Percentiles rank a stretch among this genome's conserved stretches.
phyloP scores from a whole-genome alignment of 2,797 vertebrate genomes.

The Corythornis leucogaster region DNA sequence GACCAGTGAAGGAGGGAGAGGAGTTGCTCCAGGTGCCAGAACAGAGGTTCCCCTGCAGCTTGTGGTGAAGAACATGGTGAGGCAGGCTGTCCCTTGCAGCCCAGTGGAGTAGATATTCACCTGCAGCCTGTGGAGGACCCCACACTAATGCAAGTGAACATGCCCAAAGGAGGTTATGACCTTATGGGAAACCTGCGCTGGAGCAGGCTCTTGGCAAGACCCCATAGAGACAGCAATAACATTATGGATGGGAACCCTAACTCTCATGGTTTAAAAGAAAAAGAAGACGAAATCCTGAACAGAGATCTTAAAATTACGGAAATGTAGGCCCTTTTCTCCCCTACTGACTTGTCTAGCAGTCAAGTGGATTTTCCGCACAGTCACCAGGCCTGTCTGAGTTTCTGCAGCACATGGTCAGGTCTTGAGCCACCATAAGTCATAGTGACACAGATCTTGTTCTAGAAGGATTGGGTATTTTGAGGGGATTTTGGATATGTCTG shows the following conservation, averaged over 20 bases:
- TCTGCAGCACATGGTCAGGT: fast-evolving
- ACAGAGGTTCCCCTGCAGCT: not conserved
- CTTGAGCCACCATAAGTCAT: not conserved
- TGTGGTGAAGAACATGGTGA: not conserved
- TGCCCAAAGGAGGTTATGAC: not conserved
- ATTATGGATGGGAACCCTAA: not conserved
- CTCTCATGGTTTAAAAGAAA: not conserved
- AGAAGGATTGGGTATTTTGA: not conserved
- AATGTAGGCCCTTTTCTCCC: not conserved
- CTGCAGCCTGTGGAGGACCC: not conserved
- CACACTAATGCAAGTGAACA: not conserved
- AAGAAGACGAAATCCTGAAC: not conserved
- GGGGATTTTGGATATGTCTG: not conserved
- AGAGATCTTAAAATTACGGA: not conserved
- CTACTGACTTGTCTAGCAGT: fast-evolving
- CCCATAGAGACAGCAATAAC: not conserved
- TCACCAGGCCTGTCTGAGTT: not conserved
- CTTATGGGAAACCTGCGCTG: not conserved
- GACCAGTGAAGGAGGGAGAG: not conserved
- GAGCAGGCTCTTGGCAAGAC: not conserved
- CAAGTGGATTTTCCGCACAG: not conserved
- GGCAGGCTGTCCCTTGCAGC: not conserved
- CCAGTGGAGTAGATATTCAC: not conserved
- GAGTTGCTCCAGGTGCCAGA: not conserved
- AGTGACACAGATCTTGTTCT: not conserved